These are phyloP conservation scores for Delphinus delphis DNA, from an alignment of 2,113 vertebrate genomes.

Conservation along the genomic window DNA sequence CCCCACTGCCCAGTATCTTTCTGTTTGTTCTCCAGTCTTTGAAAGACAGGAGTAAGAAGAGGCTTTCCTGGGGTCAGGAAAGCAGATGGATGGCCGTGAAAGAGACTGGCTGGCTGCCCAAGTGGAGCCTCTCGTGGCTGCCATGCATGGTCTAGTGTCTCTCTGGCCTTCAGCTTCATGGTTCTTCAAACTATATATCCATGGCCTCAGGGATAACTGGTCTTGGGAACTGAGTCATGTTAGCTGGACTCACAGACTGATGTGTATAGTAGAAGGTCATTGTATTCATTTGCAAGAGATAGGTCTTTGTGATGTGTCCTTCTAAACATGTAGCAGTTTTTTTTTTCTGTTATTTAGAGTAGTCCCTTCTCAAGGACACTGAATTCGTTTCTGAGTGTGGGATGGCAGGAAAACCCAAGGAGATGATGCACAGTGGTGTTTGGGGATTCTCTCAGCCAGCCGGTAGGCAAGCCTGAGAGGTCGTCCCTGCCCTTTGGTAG, in stretches of 20 bases:
- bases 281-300: background rate
- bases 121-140: background rate
- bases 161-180: background rate
- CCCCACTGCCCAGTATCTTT: background rate
- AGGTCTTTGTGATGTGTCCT: background rate
- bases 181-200: background rate
- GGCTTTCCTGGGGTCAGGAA: background rate
- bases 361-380: background rate
- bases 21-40: background rate
- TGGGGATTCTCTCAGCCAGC: no score
- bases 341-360: background rate
- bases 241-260: background rate
- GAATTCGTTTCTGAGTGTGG: background rate
- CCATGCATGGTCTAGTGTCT: background rate
- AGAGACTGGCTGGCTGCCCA: background rate
- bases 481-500: background rate
- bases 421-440: background rate
- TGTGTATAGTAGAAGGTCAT: background rate
- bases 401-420: background rate
- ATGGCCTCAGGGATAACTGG: background rate
- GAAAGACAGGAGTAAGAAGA: background rate
- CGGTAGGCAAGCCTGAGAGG: background rate
- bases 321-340: background rate
- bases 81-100: background rate
- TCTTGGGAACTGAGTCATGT: background rate